A percentile compares a stretch with the other conserved stretches of the same genome.
phyloP scores from a whole-genome alignment of 2,113 vertebrate species.

The Sapajus apella region DNA sequence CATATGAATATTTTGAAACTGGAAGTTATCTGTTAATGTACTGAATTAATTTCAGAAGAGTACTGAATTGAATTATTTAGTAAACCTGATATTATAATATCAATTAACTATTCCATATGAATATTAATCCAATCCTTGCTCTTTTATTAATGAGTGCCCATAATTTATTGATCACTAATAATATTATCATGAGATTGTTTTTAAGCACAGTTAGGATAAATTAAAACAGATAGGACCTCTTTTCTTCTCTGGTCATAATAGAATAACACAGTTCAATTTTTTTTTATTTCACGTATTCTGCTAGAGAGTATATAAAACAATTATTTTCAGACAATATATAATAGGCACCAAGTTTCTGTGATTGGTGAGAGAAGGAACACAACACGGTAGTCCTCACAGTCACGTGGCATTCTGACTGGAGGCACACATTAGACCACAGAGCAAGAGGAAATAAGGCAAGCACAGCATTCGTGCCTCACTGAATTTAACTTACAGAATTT shows the following conservation, averaged over 20 bases:
- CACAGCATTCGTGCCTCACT: background rate
- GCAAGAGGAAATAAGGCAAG: background rate
- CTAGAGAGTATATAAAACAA: background rate
- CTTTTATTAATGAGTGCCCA: background rate
- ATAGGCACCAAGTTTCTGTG: background rate
- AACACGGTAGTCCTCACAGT: no score
- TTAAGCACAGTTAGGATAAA: background rate
- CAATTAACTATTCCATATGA: background rate
- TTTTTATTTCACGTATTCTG: background rate
- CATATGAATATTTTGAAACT: background rate
- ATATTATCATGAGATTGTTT: background rate
- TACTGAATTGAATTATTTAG: background rate
- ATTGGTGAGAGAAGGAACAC: background rate
- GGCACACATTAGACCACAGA: background rate
- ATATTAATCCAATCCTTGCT: background rate
- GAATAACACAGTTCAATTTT: background rate
- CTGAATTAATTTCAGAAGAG: background rate
- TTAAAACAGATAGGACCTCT: background rate
- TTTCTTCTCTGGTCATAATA: background rate
- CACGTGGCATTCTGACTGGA: background rate
- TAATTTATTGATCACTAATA: background rate
- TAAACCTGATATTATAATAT: background rate
- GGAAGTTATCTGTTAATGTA: background rate
- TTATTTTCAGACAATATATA: background rate
- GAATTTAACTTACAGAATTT: background rate